These are phyloP conservation scores for Saccopteryx leptura DNA, from an alignment of 2,113 vertebrate species.

Conservation along the genomic window DNA sequence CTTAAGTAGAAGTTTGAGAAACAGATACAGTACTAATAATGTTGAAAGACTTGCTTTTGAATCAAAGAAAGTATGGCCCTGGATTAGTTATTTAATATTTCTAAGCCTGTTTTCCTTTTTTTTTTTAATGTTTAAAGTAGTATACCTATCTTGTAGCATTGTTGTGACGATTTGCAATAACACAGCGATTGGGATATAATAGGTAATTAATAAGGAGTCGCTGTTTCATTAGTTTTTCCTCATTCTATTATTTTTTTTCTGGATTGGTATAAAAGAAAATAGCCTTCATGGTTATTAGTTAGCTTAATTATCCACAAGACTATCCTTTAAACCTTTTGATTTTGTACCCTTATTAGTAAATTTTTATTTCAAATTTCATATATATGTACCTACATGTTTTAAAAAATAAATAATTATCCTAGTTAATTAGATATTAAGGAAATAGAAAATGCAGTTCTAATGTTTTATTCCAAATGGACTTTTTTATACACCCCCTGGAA, in stretches of 20 bases:
- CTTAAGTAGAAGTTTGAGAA: neutral
- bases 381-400: neutral
- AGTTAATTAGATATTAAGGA: constrained; percentile 36
- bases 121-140: neutral
- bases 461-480: constrained; percentile 40
- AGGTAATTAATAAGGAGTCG: neutral
- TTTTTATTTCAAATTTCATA: constrained; percentile 47
- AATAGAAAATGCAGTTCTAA: neutral
- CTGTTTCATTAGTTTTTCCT: neutral
- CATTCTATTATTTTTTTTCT: neutral
- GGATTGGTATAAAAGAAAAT: constrained; percentile 20
- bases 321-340: neutral
- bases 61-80: neutral
- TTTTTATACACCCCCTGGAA: neutral
- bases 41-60: constrained; percentile 25
- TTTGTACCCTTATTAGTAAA: neutral
- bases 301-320: constrained; percentile 6
- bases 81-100: constrained; percentile 28
- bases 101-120: neutral
- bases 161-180: constrained; percentile 1
- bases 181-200: neutral
- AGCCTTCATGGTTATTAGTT: neutral
- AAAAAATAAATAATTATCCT: neutral
- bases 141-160: neutral
- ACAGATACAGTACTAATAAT: neutral